Evolutionary conservation across 2,888 invertebrate genomes (phyloP).

Genomic region (Plebejus argus): DNA sequence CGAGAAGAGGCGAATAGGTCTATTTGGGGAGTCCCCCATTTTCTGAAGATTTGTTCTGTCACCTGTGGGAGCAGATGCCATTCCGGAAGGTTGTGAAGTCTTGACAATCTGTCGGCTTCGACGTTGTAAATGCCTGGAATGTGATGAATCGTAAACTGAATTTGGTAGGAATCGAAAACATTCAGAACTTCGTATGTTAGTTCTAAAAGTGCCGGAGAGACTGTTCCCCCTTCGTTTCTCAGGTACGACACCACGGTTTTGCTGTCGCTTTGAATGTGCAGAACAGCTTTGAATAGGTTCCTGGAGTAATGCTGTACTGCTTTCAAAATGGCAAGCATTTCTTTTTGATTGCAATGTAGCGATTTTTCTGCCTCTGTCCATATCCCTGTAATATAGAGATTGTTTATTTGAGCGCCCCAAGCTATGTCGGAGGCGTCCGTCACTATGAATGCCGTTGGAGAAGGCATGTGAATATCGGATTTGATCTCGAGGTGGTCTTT

Average conservation of each 20-base stretch:
- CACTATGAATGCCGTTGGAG: constrained; percentile 31
- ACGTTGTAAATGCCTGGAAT: constrained; percentile 49
- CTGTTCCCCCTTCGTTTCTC: constrained; percentile 38
- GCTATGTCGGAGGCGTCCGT: constrained; percentile 40
- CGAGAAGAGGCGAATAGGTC: constrained; percentile 45
- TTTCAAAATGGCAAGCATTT: constrained; percentile 40
- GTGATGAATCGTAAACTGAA: constrained; percentile 37
- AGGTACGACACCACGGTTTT: constrained; percentile 37
- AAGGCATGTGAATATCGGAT: neutral
- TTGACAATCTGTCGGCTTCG: constrained; percentile 46
- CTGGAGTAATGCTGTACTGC: neutral
- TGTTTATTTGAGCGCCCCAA: constrained; percentile 42
- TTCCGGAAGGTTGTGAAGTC: constrained; percentile 33
- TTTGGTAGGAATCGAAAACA: constrained; percentile 26
- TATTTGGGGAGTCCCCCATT: constrained; percentile 43
- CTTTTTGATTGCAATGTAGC: constrained; percentile 41
- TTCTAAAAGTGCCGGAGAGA: neutral
- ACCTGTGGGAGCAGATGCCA: constrained; percentile 34
- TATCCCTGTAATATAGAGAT: constrained; percentile 24
- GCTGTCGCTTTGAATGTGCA: constrained; percentile 40
- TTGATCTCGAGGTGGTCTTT: neutral
- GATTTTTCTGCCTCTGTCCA: constrained; percentile 36
- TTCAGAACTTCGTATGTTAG: constrained; percentile 4
- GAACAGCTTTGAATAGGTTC: constrained; percentile 13
- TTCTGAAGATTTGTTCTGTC: constrained; percentile 38